These are phyloP conservation scores for Barypeithes pellucidus DNA, from an alignment of 2,888 invertebrate genomes.

Conservation along the genomic window DNA sequence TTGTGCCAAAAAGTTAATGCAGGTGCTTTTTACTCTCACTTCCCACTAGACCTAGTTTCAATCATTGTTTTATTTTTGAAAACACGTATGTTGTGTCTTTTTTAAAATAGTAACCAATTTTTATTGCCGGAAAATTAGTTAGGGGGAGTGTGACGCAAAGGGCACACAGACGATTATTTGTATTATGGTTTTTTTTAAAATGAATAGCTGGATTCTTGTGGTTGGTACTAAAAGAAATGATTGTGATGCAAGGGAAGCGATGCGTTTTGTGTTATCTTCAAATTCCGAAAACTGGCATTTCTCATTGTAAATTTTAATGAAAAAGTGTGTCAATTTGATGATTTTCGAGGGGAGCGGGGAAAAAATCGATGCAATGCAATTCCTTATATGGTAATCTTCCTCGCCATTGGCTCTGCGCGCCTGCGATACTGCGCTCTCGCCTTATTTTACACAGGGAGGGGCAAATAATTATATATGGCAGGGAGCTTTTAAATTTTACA, in stretches of 20 bases:
- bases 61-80: constrained; percentile 17
- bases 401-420: constrained; percentile 75
- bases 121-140: not conserved
- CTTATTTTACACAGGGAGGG: constrained; percentile 72
- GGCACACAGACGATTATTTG: not conserved
- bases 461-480: constrained; percentile 73
- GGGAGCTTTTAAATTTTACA: constrained; percentile 61
- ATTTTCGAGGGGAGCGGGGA: constrained; percentile 61
- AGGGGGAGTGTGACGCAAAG: not conserved
- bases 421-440: constrained; percentile 64
- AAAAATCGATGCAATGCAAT: constrained; percentile 77
- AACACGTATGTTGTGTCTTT: constrained; percentile 9
- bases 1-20: constrained; percentile 12
- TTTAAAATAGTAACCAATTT: not conserved
- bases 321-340: constrained; percentile 63
- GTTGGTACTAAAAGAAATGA: constrained; percentile 29
- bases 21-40: not conserved
- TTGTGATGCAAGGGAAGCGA: constrained; percentile 6
- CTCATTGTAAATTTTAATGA: constrained; percentile 57
- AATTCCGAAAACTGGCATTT: constrained; percentile 54
- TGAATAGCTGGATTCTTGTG: not conserved
- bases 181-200: not conserved
- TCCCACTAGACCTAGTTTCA: not conserved
- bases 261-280: constrained; percentile 30
- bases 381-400: constrained; percentile 87